These are phyloP conservation scores for Colistium nudipinnis DNA, from an alignment of 2,113 vertebrate genomes.

Conservation along the genomic window DNA sequence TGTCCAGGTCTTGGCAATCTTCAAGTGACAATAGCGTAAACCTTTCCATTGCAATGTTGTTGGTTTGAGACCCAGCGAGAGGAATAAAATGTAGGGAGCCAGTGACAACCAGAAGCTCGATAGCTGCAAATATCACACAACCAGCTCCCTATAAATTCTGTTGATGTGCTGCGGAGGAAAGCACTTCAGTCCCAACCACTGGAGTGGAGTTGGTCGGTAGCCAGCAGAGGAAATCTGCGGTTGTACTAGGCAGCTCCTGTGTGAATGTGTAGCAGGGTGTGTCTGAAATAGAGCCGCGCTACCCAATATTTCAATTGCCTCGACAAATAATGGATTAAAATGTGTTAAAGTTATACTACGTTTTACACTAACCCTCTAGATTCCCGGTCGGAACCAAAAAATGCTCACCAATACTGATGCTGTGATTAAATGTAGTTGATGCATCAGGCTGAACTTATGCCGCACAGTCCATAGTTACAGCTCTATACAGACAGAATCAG, in stretches of 20 bases:
- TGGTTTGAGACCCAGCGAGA: slow-evolving; percentile 45
- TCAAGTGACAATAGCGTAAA: slow-evolving; percentile 31
- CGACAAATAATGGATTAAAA: slow-evolving; percentile 42
- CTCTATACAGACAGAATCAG: slow-evolving; percentile 42
- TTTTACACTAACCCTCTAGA: slow-evolving; percentile 1
- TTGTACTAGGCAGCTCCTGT: slow-evolving; percentile 64
- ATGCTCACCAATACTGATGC: slow-evolving; percentile 17
- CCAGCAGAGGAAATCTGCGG: slow-evolving; percentile 71
- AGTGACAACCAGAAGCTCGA: slow-evolving; percentile 58
- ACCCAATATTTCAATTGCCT: slow-evolving; percentile 49
- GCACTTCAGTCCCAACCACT: slow-evolving; percentile 62
- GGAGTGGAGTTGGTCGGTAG: slow-evolving; percentile 59
- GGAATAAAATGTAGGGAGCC: slow-evolving; percentile 51
- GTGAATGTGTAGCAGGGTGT: slow-evolving; percentile 71
- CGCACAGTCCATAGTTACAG: slow-evolving; percentile 6
- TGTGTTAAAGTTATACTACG: slow-evolving; percentile 3
- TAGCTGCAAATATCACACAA: slow-evolving; percentile 62
- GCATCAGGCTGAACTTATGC: slow-evolving; percentile 24
- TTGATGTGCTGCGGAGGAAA: slow-evolving; percentile 67
- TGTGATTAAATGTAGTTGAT: slow-evolving; percentile 24
- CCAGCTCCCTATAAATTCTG: slow-evolving; percentile 64
- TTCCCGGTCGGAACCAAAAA: neutral
- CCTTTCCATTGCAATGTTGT: slow-evolving; percentile 7
- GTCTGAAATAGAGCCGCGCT: slow-evolving; percentile 54
- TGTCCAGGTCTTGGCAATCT: slow-evolving; percentile 12